Evolutionary conservation across 2,888 invertebrate species (phyloP).

Genomic region (Heliconius erato): DNA sequence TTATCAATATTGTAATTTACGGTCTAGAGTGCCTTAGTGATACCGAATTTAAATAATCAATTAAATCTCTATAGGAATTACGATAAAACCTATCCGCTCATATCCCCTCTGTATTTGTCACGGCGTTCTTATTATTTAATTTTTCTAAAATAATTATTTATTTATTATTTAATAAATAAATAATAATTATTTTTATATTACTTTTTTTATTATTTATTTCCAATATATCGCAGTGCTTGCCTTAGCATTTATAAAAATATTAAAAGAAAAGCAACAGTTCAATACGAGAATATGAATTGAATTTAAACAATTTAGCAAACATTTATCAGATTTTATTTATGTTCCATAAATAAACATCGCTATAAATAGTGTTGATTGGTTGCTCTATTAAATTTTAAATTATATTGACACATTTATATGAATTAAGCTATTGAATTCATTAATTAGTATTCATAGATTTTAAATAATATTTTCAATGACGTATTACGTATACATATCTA

Average conservation of each 20-base stretch:
- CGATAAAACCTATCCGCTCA: not conserved
- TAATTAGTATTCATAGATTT: no score
- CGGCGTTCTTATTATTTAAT: no score
- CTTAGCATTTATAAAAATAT: not conserved
- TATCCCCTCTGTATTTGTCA: not conserved
- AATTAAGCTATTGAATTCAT: not conserved
- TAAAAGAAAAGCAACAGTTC: not conserved
- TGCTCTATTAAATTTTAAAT: not conserved
- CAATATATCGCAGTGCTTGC: not conserved
- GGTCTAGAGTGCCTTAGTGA: no score
- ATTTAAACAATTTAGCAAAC: constrained; percentile 12
- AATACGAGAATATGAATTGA: not conserved
- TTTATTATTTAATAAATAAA: no score
- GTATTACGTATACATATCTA: no score
- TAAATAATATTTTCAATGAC: no score
- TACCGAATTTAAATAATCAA: no score
- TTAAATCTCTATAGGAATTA: not conserved
- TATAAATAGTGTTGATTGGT: not conserved
- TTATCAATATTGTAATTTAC: not conserved
- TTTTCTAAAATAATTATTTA: no score
- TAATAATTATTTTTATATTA: no score
- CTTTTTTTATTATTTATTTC: no score
- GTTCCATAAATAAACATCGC: not conserved
- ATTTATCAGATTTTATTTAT: constrained; percentile 4
- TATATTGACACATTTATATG: not conserved